Base-by-base conservation (phyloP, 2,888 invertebrate species). In the Metellina segmentata region DNA sequence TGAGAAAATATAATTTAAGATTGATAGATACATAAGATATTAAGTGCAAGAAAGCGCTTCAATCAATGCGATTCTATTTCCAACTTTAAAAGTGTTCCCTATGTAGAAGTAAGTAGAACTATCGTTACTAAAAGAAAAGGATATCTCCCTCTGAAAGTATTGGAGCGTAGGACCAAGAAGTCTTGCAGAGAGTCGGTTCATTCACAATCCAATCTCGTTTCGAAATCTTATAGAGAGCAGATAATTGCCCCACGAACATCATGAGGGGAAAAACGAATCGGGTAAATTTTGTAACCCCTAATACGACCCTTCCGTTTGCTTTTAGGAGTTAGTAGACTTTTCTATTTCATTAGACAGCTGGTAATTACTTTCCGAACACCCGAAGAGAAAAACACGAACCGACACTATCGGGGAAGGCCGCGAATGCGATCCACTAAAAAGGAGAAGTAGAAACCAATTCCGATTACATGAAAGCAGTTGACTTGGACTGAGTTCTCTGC, bases 331-430 rank as follows among this genome's bases (percentile, higher is more conserved):
- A 20, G 79, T 72, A 49, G 88, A 88, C 81, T 81, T 88, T 88
- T 88, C 88, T 88, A 88, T 88, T 88, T 88, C 88, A 88, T 88
- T 88, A 88, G 88, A 88, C 81, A 81, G 74, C 74, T 53, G 72
- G 88, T 88, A 88, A 88, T 88, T 88, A 88, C 88, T 88, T 81
- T 88, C 53, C 48, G 11, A 74, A 85, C 74, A 53, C 19, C 74
- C 69, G 75, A 11, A 34, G 74, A 74, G 81, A 88, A 88, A 88
- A 88, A 88, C 88, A 88, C 74, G 88, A 49, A 74, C 20, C 69
- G 88, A 88, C 88, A 88, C 88, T 88, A 53, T 74, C 88, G 19
- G 52, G 49, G 74, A 74, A 11, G 34, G 1, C 34, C 34, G 34
- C 34, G 34, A 34, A 34, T 34, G 34, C 34, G 11, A 61, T 61